Percentiles rank a stretch among this genome's conserved stretches.
phyloP scores from a whole-genome alignment of 2,113 vertebrate genomes.

The Uropsilus gracilis region DNA sequence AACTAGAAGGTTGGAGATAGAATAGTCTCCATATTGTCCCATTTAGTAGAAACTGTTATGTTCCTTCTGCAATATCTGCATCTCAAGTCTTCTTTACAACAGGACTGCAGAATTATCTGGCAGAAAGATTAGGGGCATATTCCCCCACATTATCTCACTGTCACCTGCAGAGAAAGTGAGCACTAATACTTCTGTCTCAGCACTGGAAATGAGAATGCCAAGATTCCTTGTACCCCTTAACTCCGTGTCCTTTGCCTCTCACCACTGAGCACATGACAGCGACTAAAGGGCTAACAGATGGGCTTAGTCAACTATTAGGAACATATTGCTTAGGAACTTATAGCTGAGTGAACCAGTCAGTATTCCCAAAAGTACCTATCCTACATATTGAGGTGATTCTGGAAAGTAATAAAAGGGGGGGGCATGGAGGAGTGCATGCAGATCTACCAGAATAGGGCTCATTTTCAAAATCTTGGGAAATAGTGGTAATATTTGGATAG shows the following conservation, averaged over 20 bases:
- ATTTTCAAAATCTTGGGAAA: not conserved
- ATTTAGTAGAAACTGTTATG: not conserved
- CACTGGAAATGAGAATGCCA: not conserved
- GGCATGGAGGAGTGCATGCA: not conserved
- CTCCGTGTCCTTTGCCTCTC: not conserved
- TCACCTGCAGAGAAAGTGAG: not conserved
- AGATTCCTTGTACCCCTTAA: not conserved
- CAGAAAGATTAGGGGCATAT: not conserved
- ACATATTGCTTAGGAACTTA: no score
- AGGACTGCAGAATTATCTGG: not conserved
- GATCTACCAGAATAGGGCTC: no score
- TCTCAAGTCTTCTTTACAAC: not conserved
- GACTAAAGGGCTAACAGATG: not conserved
- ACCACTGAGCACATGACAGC: not conserved
- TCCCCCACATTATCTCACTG: not conserved
- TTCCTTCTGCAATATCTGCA: not conserved
- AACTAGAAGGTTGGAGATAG: not conserved
- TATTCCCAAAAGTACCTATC: not conserved
- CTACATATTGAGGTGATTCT: not conserved
- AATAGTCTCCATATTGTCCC: not conserved
- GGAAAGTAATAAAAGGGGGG: not conserved
- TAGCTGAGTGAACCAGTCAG: not conserved
- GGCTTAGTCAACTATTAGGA: no score
- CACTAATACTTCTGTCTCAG: not conserved
- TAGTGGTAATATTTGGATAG: not conserved